phyloP scores from a whole-genome alignment of 92 coral and sea anemone species.

The Paragorgia papillata region DNA sequence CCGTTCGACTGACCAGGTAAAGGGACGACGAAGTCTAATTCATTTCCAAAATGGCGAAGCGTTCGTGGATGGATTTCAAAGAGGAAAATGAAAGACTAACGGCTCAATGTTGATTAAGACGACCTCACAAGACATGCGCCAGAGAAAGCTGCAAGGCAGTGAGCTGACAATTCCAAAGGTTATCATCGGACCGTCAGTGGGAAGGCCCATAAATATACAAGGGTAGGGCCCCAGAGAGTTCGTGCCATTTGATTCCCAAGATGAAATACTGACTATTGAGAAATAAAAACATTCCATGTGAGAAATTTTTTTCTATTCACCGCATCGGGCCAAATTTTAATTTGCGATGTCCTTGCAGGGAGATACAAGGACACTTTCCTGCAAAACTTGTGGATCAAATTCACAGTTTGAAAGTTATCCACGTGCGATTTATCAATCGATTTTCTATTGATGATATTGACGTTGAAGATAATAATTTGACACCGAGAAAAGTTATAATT shows the following conservation, averaged over 20 bases:
- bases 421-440: neutral
- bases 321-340: neutral
- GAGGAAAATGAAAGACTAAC: too few species aligned
- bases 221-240: neutral
- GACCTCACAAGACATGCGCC: too few species aligned
- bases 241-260: neutral
- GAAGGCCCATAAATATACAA: neutral
- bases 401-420: neutral
- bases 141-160: too few species aligned
- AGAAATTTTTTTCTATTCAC: neutral
- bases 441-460: neutral
- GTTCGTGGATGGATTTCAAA: too few species aligned
- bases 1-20: too few species aligned
- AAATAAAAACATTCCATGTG: neutral
- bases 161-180: too few species aligned
- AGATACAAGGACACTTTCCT: neutral
- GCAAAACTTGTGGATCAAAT: slow-evolving; percentile 1
- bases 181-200: too few species aligned
- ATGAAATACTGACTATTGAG: neutral
- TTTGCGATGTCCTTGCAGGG: slow-evolving; percentile 8
- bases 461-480: neutral
- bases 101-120: too few species aligned
- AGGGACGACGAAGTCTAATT: too few species aligned
- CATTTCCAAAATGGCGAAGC: too few species aligned
- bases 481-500: neutral